phyloP scores from a whole-genome alignment of 2,888 invertebrate species.

The Patella depressa region DNA sequence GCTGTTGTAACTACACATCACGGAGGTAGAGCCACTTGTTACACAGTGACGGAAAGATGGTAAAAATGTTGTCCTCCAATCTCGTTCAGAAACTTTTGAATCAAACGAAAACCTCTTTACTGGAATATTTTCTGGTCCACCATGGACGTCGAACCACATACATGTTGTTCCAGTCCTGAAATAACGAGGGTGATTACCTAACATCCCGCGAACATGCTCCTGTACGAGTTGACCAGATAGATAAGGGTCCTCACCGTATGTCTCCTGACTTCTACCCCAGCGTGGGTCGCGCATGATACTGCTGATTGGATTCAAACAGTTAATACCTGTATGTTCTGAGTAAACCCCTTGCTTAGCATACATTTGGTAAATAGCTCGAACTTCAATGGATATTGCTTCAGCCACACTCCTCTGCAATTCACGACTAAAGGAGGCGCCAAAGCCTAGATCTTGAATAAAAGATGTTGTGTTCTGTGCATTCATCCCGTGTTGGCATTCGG shows the following conservation, averaged over 20 bases:
- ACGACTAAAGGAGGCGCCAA: conserved; percentile 33
- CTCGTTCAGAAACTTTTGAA: conserved; percentile 59
- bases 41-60: conserved; percentile 64
- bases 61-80: conserved; percentile 64
- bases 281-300: conserved; percentile 63
- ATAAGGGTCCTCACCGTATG: conserved; percentile 67
- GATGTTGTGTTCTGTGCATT: too few relatives aligned
- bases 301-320: conserved; percentile 40
- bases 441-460: too few relatives aligned
- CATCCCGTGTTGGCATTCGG: too few relatives aligned
- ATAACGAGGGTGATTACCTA: conserved; percentile 58
- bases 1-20: conserved; percentile 70
- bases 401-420: conserved; percentile 32
- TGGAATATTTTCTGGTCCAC: conserved; percentile 66
- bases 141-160: conserved; percentile 66
- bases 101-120: conserved; percentile 55
- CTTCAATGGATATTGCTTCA: too few relatives aligned
- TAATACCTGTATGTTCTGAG: too few relatives aligned
- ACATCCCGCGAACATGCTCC: conserved; percentile 59
- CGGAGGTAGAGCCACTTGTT: conserved; percentile 61
- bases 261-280: conserved; percentile 69
- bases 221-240: conserved; percentile 52
- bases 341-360: too few relatives aligned
- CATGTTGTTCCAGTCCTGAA: conserved; percentile 62
- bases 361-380: too few relatives aligned